These are phyloP conservation scores for Aratinga solstitialis DNA, from an alignment of 2,797 vertebrate species.

Conservation along the genomic window DNA sequence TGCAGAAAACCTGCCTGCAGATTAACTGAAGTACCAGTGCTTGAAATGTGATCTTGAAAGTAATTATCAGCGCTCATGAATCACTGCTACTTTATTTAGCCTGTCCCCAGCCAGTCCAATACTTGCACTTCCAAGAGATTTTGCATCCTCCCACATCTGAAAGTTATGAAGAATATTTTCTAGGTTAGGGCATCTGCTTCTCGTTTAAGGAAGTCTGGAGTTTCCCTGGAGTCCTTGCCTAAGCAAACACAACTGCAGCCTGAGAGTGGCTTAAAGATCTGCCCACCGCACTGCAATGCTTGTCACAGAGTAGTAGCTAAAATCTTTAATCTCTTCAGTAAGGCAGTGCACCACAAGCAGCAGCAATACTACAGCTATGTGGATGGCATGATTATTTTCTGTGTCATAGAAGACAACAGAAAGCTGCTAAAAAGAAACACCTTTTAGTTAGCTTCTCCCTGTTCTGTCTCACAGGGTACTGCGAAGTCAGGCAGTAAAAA, in stretches of 20 bases:
- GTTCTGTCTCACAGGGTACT: not conserved
- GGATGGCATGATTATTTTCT: not conserved
- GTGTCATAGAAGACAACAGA: not conserved
- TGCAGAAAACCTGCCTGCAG: not conserved
- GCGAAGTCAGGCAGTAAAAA: not conserved
- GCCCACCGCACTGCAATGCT: not conserved
- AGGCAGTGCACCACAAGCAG: not conserved
- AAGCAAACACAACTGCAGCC: not conserved
- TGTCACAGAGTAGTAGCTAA: not conserved
- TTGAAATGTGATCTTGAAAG: not conserved
- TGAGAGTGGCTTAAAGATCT: not conserved
- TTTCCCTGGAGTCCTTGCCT: not conserved
- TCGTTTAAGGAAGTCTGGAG: not conserved
- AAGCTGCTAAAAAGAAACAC: not conserved
- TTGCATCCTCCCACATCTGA: not conserved
- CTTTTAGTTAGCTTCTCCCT: not conserved
- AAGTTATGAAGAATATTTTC: not conserved
- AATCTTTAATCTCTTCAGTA: not conserved
- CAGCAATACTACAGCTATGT: rapidly evolving
- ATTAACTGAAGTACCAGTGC: not conserved
- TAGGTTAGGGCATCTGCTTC: not conserved
- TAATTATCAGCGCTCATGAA: not conserved
- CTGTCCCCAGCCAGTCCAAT: not conserved
- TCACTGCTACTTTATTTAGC: not conserved
- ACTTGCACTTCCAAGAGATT: not conserved